phyloP scores from a whole-genome alignment of 2,888 invertebrate species.

The Volucella bombylans region DNA sequence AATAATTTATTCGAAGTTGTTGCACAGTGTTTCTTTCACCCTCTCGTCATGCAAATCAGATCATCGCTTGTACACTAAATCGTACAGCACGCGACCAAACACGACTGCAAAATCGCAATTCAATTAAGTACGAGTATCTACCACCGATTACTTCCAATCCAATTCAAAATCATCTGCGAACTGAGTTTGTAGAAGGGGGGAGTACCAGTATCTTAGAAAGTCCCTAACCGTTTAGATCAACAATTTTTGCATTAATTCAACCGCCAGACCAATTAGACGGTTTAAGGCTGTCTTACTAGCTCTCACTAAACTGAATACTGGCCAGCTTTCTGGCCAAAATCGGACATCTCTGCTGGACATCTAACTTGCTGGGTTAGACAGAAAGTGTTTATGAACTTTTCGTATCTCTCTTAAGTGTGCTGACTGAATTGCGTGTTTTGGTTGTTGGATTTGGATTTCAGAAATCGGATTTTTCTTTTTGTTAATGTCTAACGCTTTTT shows the following conservation, averaged over 20 bases:
- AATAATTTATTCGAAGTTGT: slow-evolving; percentile 23
- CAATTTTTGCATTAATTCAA: slow-evolving; percentile 52
- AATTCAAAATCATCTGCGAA: neutral
- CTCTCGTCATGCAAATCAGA: neutral
- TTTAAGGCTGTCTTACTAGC: slow-evolving; percentile 9
- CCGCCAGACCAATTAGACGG: slow-evolving; percentile 57
- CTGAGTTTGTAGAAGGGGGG: neutral
- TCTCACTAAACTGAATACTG: slow-evolving; percentile 8
- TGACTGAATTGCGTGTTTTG: slow-evolving; percentile 46
- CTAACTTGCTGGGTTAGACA: neutral
- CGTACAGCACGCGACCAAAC: slow-evolving; percentile 50
- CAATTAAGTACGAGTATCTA: neutral
- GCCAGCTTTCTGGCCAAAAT: slow-evolving; percentile 21
- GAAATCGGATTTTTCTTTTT: neutral
- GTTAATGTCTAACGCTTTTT: slow-evolving; percentile 14
- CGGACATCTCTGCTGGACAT: neutral
- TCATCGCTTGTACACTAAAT: neutral
- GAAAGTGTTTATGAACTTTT: slow-evolving; percentile 34
- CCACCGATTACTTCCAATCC: neutral
- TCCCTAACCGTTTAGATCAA: slow-evolving; percentile 1
- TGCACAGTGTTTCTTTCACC: neutral
- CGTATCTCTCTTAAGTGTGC: neutral
- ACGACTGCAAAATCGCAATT: slow-evolving; percentile 23
- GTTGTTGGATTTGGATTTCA: neutral
- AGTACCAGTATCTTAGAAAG: slow-evolving; percentile 5